Conservation (phyloP, 2,113 vertebrate species). For the Lepidothrix coronata region DNA sequence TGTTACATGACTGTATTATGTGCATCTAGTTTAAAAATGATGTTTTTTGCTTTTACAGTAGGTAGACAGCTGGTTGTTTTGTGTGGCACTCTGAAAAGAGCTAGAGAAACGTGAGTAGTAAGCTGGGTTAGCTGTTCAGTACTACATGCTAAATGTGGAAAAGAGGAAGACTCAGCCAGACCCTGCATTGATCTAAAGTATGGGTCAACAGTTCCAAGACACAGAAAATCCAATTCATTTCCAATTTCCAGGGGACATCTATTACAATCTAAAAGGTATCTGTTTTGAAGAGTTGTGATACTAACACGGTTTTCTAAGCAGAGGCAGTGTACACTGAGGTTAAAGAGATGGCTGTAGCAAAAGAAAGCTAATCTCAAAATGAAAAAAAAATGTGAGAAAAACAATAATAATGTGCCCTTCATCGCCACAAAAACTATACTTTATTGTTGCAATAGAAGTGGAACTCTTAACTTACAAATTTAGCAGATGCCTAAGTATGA, state of each 20-base stretch:
- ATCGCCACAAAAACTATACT: neutral
- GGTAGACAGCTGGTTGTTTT: neutral
- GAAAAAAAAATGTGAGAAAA: neutral
- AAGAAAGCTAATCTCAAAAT: constrained; percentile 8
- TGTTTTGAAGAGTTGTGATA: constrained; percentile 7
- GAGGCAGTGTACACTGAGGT: neutral
- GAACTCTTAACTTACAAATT: neutral
- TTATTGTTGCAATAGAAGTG: neutral
- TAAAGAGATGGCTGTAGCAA: neutral
- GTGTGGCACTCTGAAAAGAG: neutral
- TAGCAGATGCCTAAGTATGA: neutral
- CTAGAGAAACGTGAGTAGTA: neutral
- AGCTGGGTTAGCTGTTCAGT: neutral
- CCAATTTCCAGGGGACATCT: neutral
- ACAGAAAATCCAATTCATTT: constrained; percentile 36
- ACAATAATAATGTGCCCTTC: neutral
- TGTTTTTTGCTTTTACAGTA: neutral
- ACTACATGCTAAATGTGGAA: neutral
- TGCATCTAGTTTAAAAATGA: neutral
- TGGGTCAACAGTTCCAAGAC: constrained; percentile 6
- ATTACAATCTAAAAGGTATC: neutral
- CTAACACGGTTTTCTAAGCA: neutral
- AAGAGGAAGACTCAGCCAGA: neutral
- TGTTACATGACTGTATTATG: neutral
- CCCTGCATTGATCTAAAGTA: neutral